Evolutionary conservation across 2,797 vertebrate species (phyloP), one percentile per base, ranked within the genome.

Genomic region (Karalla daura): DNA sequence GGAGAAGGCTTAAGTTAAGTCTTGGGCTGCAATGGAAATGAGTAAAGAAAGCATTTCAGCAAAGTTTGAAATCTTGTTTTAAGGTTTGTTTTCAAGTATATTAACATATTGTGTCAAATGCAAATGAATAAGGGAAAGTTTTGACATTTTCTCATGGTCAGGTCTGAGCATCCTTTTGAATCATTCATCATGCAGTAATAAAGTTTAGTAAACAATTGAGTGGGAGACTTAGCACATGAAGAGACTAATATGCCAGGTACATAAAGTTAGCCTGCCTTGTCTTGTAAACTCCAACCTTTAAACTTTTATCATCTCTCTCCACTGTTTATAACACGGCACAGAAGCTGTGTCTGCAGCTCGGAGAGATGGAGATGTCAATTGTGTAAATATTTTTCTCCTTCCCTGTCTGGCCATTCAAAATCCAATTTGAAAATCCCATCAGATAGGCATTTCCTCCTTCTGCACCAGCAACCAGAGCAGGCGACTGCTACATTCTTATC

Each of bases 401-500:
- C 83, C 63, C 74, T 35, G 85, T 88, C 81, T 89, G 86, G 63
- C 85, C 74, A 87, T 92, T 92, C 76, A 88, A 89, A 91, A 92
- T 87, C 89, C 85, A 84, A 89, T 87, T 90, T 92, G 86, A 90
- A 93, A 93, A 87, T 85, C 89, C 91, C 88, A 92, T 90, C 89
- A 83, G 84, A 92, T 90, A 89, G 90, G 84, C 90, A 93, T 93
- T 94, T 72, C 71, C 91, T 93, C 84, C 87, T 89, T 86, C 83
- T 87, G 78, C 77, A 54, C 83, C 78, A 86, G 90, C 86, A 90
- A 91, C 81, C 74, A 85, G 53, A 74, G 87, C 79, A 90, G 60
- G 68, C 76, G 88, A 85, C 85, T 87, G 75, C 82, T 87, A 90
- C 53, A 78, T 86, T 90, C 94, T 95, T 94, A 94, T 95, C 93